Percentiles rank a stretch among this genome's conserved stretches.
phyloP scores from a whole-genome alignment of 2,113 vertebrate genomes.

The Neopipo cinnamomea region DNA sequence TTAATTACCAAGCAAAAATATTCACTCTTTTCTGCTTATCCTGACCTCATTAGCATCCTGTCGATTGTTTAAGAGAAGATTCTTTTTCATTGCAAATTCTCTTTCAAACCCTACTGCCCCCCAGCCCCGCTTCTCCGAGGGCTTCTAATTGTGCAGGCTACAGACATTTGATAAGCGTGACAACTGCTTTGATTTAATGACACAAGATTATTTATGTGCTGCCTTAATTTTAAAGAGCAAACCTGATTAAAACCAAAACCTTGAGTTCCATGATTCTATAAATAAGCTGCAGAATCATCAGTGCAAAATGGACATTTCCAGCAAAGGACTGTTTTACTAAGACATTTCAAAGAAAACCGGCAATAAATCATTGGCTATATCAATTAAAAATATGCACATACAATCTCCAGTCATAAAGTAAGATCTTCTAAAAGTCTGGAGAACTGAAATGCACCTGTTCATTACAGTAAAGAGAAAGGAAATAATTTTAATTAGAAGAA shows the following conservation, averaged over 20 bases:
- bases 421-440: neutral
- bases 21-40: neutral
- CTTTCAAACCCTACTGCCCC: neutral
- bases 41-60: slow-evolving; percentile 26
- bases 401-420: neutral
- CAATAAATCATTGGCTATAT: neutral
- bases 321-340: neutral
- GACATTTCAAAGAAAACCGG: neutral
- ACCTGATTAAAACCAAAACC: slow-evolving; percentile 20
- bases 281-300: neutral
- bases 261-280: neutral
- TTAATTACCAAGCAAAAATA: neutral
- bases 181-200: slow-evolving; percentile 27
- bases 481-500: neutral
- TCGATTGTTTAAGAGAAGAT: slow-evolving; percentile 29
- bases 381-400: neutral
- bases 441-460: neutral
- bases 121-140: neutral
- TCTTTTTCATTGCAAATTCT: slow-evolving; percentile 51
- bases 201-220: slow-evolving; percentile 19
- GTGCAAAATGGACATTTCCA: neutral
- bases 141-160: slow-evolving; percentile 21
- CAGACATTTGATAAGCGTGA: slow-evolving; percentile 25
- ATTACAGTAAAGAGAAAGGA: neutral
- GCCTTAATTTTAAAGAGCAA: slow-evolving; percentile 40